phyloP scores from a whole-genome alignment of 37 sponge, comb jelly and placozoan genomes.

The Ianthella basta region DNA sequence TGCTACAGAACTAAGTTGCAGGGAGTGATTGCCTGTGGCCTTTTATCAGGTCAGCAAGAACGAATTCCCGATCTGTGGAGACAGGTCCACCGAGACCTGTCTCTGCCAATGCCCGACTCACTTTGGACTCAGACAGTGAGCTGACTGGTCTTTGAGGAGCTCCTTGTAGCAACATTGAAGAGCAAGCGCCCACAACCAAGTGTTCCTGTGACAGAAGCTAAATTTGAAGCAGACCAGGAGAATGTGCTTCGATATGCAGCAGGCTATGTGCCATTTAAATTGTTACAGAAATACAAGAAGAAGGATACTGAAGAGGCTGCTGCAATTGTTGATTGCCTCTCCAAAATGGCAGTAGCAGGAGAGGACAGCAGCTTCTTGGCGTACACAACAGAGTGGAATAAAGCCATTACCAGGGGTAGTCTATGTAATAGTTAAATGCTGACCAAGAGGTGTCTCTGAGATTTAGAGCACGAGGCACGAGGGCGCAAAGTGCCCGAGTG shows the following conservation, averaged over 20 bases:
- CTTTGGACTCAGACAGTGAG: conserved; percentile 7
- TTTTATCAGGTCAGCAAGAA: not conserved
- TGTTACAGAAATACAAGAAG: not conserved
- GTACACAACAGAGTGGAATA: conserved; percentile 18
- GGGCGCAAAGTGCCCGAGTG: too few species aligned
- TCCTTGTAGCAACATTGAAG: not conserved
- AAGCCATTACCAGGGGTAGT: conserved; percentile 20
- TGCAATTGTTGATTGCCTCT: conserved; percentile 29
- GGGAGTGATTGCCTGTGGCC: not conserved
- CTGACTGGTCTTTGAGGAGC: conserved; percentile 8
- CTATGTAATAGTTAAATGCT: too few species aligned
- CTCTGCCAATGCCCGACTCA: not conserved
- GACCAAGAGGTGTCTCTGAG: too few species aligned
- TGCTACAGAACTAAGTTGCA: not conserved
- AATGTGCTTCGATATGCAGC: conserved; percentile 19
- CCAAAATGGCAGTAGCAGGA: conserved; percentile 20
- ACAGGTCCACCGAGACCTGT: not conserved
- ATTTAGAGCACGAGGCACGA: too few species aligned
- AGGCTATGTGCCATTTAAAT: conserved; percentile 31
- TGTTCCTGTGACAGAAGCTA: not conserved
- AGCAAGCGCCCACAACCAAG: not conserved
- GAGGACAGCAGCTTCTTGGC: conserved; percentile 31
- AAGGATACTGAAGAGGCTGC: not conserved
- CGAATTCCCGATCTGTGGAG: not conserved
- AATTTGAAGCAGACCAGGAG: conserved; percentile 16